Base-by-base conservation (phyloP, 2,888 invertebrate species). In the Drosophila neoperkinsi region DNA sequence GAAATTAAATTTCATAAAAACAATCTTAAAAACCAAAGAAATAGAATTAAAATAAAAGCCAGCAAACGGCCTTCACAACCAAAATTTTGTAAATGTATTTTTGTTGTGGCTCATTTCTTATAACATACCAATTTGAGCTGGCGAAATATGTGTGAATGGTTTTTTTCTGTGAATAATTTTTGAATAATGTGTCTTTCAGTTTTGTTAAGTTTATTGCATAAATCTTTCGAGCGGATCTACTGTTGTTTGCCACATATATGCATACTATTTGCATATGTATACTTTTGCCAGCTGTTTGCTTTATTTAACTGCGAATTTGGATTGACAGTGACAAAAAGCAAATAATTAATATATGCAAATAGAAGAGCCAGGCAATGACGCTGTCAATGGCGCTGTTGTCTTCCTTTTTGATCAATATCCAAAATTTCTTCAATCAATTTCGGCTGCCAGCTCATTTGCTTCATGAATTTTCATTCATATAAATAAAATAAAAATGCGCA, bases 371-470 rank as follows among this genome's bases (percentile, higher is more conserved):
- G 50, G 21, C 64, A 68, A 65, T 79, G 80, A 75, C 78, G 76
- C 75, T 79, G 50, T 58, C 60, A 72, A 71, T 71, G 65, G 46
- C 60, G 74, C 51, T 36, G 57, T 49, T 57, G 28, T 33, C 41
- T 43, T 49, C 59, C 52, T 55, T 70, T 56, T 82, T 84, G 83
- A 82, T 82, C 84, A 84, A 84, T 80, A 88, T 80, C 83, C 73
- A 87, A 87, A 71, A 82, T 74, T 69, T 85, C 68, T 72, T 84
- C 88, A 90, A 88, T 85, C 77, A 79, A 82, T 84, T 82, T 77
- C 62, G 50, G 59, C 51, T 76, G 67, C 68, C 77, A 69, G 34
- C 58, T 59, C 60, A 62, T 69, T 78, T 66, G 65, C 53, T 60
- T 65, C 70, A 68, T 60, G 66, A 75, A 60, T 73, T 89, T 85